Base-by-base conservation (phyloP, 2,797 vertebrate species). In the Rhynchonycteris naso region DNA sequence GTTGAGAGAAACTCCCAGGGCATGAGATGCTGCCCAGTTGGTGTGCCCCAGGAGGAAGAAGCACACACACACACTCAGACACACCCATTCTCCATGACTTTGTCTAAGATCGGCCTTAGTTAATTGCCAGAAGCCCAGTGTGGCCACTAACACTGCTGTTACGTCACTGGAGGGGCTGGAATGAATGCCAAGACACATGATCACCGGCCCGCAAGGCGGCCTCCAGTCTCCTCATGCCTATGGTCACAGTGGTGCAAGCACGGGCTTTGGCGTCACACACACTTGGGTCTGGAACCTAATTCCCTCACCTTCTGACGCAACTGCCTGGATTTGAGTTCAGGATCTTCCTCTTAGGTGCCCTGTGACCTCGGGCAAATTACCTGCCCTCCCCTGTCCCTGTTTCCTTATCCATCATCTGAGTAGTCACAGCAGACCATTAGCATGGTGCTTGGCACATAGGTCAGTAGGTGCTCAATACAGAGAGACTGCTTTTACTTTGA, bases 241-340 rank as follows among this genome's bases (percentile, higher is more conserved):
- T 6, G 10, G 11, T 19, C 14, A 1, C 89, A 16, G 14, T 15
- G 28, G 1, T 3, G 16, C 1, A 19, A 69, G 50, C 1, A 2
- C 2, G 7, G 24, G 13, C 38, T 61, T 85, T 14, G 5, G 50
- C 9, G 0, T 22, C 28, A 14, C 52, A 21, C 24, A 15, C 33
- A 5, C 47, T 38, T 24, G n/a, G 35, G 9, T 76, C 68, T 19
- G 14, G 63, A 10, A 35, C 47, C 76, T 19, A 13, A 6, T n/a
- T 65, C 52, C 74, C 76, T 12, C 22, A 50, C 12, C 35, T 71
- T 43, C 86, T 30, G 14, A 68, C 38, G 13, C 35, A 26, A 11
- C 0, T 3, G 9, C 74, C 66, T 16, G 22, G 35, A 74, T 85
- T 14, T 5, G 3, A 85, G 82, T 26, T 65, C 47, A 4, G 16